Conservation (phyloP, 1,140 invertebrate genomes). For the Brachionus rubens region DNA sequence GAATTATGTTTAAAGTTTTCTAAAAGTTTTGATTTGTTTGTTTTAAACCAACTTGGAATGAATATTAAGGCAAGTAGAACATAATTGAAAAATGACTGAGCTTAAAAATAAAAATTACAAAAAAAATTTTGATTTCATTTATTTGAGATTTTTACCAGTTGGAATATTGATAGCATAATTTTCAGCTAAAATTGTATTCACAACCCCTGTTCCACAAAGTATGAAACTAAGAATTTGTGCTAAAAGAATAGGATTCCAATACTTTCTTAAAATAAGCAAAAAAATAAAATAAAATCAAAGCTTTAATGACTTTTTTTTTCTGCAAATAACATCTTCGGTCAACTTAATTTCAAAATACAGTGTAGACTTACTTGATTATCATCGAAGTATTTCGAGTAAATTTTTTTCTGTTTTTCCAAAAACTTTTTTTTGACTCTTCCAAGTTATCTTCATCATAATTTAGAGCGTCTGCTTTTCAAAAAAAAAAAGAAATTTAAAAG, state of each 20-base stretch:
- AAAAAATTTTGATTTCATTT: neutral
- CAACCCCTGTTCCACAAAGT: slow-evolving; percentile 71
- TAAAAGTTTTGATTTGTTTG: slow-evolving; percentile 65
- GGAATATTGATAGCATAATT: slow-evolving; percentile 69
- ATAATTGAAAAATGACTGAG: slow-evolving; percentile 77
- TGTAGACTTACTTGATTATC: no score
- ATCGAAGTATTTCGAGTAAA: no score
- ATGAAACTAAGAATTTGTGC: slow-evolving; percentile 74
- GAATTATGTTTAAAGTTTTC: slow-evolving; percentile 69
- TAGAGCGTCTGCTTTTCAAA: no score
- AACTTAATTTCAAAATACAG: no score
- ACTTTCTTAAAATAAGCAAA: neutral
- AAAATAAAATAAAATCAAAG: no score
- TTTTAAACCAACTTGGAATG: slow-evolving; percentile 72
- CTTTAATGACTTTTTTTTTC: no score
- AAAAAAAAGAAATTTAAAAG: no score
- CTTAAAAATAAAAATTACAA: slow-evolving; percentile 56
- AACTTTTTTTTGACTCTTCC: no score
- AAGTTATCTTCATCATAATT: no score
- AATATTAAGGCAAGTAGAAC: slow-evolving; percentile 71
- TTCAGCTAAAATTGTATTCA: slow-evolving; percentile 70
- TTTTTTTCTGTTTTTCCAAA: no score
- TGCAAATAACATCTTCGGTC: no score
- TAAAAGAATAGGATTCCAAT: slow-evolving; percentile 51
- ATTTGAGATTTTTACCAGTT: slow-evolving; percentile 66